Evolutionary conservation across 2,113 vertebrate genomes (phyloP).

Genomic region (Oreotrochilus melanogaster): DNA sequence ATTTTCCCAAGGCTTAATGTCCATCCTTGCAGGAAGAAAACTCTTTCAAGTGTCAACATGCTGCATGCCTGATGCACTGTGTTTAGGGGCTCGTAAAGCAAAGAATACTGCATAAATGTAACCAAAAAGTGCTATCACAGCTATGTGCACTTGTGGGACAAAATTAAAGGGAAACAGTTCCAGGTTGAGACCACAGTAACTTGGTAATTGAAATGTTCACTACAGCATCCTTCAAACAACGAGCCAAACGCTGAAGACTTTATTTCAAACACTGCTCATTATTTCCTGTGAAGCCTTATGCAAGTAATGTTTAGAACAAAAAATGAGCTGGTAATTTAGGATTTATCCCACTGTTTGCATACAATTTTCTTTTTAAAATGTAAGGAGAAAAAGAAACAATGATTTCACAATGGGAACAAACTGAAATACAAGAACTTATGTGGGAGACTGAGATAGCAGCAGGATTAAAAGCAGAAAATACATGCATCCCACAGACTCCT

Average conservation of each 20-base stretch:
- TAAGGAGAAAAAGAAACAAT: constrained; percentile 23
- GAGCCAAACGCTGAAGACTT: neutral
- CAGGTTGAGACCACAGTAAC: neutral
- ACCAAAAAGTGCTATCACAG: neutral
- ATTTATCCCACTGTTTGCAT: neutral
- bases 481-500: neutral
- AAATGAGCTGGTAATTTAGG: constrained; percentile 7
- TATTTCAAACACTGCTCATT: constrained; percentile 18
- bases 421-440: constrained; percentile 36
- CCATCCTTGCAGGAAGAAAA: neutral
- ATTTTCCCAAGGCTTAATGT: neutral
- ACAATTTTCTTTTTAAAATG: constrained; percentile 26
- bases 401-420: constrained; percentile 10
- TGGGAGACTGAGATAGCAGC: constrained; percentile 6
- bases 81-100: neutral
- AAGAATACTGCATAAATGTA: neutral
- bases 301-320: constrained; percentile 7
- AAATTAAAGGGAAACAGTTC: neutral
- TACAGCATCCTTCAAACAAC: constrained; percentile 7
- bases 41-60: neutral
- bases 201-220: constrained; percentile 7
- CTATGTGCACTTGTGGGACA: neutral
- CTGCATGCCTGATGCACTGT: neutral
- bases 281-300: constrained; percentile 7
- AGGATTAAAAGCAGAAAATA: constrained; percentile 27